phyloP scores from a whole-genome alignment of 2,113 vertebrate species.

The Ascaphus truei region DNA sequence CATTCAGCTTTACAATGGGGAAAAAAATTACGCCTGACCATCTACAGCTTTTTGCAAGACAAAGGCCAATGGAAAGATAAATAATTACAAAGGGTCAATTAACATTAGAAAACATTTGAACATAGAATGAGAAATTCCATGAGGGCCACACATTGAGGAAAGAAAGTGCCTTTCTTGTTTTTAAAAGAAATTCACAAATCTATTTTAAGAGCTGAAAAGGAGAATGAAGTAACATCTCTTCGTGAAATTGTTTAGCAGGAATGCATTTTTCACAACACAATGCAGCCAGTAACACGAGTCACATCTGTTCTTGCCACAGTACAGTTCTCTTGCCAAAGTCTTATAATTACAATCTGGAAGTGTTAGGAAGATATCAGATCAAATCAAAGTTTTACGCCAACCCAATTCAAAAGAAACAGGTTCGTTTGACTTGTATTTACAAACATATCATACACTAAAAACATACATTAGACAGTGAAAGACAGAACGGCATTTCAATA shows the following conservation, averaged over 20 bases:
- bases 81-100: too few relatives aligned
- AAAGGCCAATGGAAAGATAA: too few relatives aligned
- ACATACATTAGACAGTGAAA: background rate
- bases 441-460: background rate
- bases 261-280: slow-evolving; percentile 1
- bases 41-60: too few relatives aligned
- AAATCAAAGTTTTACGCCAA: too few relatives aligned
- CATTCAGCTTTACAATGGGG: too few relatives aligned
- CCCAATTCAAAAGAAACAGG: background rate
- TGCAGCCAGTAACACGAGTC: background rate
- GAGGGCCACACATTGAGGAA: background rate
- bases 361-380: slow-evolving; percentile 3
- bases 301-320: background rate
- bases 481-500: background rate
- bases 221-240: background rate
- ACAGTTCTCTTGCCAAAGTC: background rate
- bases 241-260: background rate
- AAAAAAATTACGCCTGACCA: too few relatives aligned
- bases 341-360: background rate
- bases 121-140: too few relatives aligned
- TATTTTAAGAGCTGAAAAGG: background rate
- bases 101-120: too few relatives aligned
- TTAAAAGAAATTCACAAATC: background rate
- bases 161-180: background rate
- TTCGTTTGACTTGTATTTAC: background rate